Evolutionary conservation across 2,888 invertebrate species (phyloP).

Genomic region (Phortica okadai): DNA sequence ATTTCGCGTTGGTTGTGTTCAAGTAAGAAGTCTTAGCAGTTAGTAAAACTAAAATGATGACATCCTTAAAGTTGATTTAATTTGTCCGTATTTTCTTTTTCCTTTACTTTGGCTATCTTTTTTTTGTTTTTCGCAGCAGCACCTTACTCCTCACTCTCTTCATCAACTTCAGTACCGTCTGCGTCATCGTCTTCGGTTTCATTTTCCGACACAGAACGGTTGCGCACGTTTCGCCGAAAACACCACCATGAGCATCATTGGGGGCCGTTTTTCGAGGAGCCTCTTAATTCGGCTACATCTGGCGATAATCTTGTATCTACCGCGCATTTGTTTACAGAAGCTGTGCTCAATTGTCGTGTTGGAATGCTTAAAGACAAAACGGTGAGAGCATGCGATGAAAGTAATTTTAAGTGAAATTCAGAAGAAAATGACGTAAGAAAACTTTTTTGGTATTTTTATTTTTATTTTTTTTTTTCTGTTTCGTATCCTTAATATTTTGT

Average conservation of each 20-base stretch:
- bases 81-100: slow-evolving; percentile 14
- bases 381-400: too few relatives aligned
- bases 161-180: slow-evolving; percentile 34
- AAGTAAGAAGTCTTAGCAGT: too few relatives aligned
- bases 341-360: too few relatives aligned
- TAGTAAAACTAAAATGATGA: too few relatives aligned
- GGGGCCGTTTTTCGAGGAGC: slow-evolving; percentile 74
- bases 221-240: slow-evolving; percentile 75
- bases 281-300: too few relatives aligned
- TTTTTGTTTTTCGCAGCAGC: slow-evolving; percentile 41
- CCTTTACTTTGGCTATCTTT: background rate
- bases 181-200: slow-evolving; percentile 36
- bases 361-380: too few relatives aligned
- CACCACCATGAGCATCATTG: slow-evolving; percentile 84
- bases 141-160: slow-evolving; percentile 32
- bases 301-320: too few relatives aligned
- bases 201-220: slow-evolving; percentile 56
- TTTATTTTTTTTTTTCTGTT: slow-evolving; percentile 77
- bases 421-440: too few relatives aligned
- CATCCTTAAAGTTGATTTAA: slow-evolving; percentile 23
- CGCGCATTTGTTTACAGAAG: too few relatives aligned
- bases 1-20: too few relatives aligned
- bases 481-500: too few relatives aligned
- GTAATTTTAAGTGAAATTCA: too few relatives aligned
- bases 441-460: slow-evolving; percentile 74